phyloP scores from a whole-genome alignment of 2,113 vertebrate species.

The Natator depressus region DNA sequence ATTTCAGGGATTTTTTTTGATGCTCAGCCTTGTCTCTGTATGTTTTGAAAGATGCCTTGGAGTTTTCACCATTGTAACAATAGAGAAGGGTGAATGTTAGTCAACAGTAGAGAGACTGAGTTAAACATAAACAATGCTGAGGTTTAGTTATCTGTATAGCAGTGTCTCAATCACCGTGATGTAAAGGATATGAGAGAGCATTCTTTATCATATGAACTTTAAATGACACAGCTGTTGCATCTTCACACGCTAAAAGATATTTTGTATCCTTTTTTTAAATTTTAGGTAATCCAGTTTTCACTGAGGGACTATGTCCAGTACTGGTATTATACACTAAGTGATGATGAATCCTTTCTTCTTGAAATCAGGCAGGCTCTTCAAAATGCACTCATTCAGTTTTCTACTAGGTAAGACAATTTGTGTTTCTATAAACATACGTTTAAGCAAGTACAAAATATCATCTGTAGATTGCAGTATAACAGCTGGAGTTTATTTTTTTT shows the following conservation, averaged over 20 bases:
- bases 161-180: not conserved
- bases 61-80: not conserved
- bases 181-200: not conserved
- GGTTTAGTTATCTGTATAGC: not conserved
- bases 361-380: slow-evolving; percentile 97
- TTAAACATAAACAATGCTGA: not conserved
- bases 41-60: not conserved
- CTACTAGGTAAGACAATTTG: slow-evolving; percentile 86
- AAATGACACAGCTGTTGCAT: fast-evolving
- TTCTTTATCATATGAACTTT: not conserved
- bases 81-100: not conserved
- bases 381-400: slow-evolving; percentile 96
- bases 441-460: not conserved
- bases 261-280: slow-evolving; percentile 5
- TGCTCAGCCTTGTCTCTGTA: not conserved
- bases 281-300: slow-evolving; percentile 97
- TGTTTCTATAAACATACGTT: not conserved
- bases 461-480: not conserved
- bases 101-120: not conserved
- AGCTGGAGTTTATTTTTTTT: not conserved
- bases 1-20: not conserved
- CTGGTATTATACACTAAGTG: slow-evolving; percentile 99
- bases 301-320: slow-evolving; percentile 98
- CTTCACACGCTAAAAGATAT: not conserved
- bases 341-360: slow-evolving; percentile 96